phyloP scores from a whole-genome alignment of 2,113 vertebrate species.

The Ictalurus punctatus region DNA sequence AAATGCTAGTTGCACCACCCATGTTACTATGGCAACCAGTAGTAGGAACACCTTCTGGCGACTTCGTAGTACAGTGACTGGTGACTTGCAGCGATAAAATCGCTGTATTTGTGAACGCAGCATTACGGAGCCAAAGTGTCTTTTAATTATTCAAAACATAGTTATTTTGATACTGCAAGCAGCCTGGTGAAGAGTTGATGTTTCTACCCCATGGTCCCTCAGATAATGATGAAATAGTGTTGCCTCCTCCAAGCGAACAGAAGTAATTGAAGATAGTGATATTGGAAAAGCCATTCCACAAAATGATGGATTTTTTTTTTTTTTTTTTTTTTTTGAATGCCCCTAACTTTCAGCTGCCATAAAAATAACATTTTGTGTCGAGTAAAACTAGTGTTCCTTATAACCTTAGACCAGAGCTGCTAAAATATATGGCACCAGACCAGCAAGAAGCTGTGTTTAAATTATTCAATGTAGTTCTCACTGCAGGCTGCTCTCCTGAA shows the following conservation, averaged over 20 bases:
- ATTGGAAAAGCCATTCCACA: background rate
- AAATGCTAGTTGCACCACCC: too few relatives aligned
- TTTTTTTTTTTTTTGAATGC: background rate
- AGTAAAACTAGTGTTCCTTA: slow-evolving; percentile 6
- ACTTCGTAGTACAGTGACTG: too few relatives aligned
- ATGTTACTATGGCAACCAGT: too few relatives aligned
- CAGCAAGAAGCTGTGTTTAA: slow-evolving; percentile 17
- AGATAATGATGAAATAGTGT: background rate
- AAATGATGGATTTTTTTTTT: background rate
- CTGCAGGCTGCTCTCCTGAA: slow-evolving; percentile 11
- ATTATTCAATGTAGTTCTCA: slow-evolving; percentile 23
- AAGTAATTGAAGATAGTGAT: background rate
- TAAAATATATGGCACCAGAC: slow-evolving; percentile 2
- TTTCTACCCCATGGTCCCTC: background rate
- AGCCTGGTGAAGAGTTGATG: background rate
- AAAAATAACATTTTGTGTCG: background rate
- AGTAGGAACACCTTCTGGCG: too few relatives aligned
- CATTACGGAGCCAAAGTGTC: background rate
- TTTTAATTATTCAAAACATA: background rate
- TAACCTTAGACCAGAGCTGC: background rate
- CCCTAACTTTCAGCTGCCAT: background rate
- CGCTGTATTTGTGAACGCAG: too few relatives aligned
- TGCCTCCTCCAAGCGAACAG: background rate
- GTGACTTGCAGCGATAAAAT: too few relatives aligned
- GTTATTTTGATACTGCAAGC: background rate